Evolutionary conservation across 2,888 invertebrate species (phyloP).

Genomic region (Sceliomorpha sp.): DNA sequence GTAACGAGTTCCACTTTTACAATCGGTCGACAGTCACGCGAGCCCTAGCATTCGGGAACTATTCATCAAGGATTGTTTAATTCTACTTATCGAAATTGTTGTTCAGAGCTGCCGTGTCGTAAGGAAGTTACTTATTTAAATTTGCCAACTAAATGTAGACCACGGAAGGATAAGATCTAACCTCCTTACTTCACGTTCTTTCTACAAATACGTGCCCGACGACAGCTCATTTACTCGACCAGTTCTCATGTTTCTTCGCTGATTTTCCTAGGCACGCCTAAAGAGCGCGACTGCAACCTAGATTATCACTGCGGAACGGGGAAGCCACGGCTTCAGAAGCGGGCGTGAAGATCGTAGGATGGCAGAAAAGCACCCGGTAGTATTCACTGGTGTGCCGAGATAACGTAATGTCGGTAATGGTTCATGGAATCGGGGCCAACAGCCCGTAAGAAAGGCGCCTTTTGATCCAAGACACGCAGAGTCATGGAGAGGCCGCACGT

Average conservation of each 20-base stretch:
- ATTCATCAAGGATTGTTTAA: not conserved
- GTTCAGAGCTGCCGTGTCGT: not conserved
- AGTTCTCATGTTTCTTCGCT: too few species aligned
- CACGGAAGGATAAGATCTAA: not conserved
- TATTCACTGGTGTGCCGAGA: constrained; percentile 60
- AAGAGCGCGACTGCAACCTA: too few species aligned
- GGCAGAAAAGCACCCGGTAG: constrained; percentile 56
- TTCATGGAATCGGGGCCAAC: constrained; percentile 62
- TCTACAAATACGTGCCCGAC: too few species aligned
- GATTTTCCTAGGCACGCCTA: too few species aligned
- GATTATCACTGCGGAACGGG: too few species aligned
- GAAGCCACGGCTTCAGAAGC: too few species aligned
- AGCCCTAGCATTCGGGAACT: not conserved
- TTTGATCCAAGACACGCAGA: constrained; percentile 14
- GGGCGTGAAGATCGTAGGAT: constrained; percentile 8
- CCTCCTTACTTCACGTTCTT: too few species aligned
- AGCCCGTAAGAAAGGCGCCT: constrained; percentile 59
- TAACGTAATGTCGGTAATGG: constrained; percentile 65
- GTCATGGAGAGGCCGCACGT: constrained; percentile 7
- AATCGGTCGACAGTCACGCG: constrained; percentile 18
- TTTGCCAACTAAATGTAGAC: not conserved
- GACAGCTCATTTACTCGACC: too few species aligned
- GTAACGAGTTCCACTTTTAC: constrained; percentile 14
- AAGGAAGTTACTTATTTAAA: not conserved
- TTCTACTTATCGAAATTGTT: not conserved